Evolutionary conservation across 2,888 invertebrate species (phyloP).

Genomic region (Lasioglossum lativentre): DNA sequence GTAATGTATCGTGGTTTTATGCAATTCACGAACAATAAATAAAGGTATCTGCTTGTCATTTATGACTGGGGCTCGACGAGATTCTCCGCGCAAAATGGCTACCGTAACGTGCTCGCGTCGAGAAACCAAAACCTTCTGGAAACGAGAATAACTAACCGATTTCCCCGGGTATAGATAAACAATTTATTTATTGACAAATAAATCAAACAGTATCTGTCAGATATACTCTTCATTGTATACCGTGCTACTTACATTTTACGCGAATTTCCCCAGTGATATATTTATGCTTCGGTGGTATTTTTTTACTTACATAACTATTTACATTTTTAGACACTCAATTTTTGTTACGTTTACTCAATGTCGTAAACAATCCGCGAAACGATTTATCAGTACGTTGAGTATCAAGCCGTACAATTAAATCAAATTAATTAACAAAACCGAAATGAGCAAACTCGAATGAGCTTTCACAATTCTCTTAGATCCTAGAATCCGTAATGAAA

Average conservation of each 20-base stretch:
- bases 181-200: slow-evolving; percentile 36
- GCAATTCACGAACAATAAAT: slow-evolving; percentile 50
- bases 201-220: slow-evolving; percentile 9
- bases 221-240: slow-evolving; percentile 18
- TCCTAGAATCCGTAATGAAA: no score
- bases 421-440: no score
- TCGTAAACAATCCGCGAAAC: not conserved
- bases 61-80: slow-evolving; percentile 38
- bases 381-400: no score
- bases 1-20: slow-evolving; percentile 38
- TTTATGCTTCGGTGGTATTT: slow-evolving; percentile 3
- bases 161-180: slow-evolving; percentile 26
- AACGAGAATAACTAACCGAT: slow-evolving; percentile 31
- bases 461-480: no score
- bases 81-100: slow-evolving; percentile 25
- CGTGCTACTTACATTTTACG: not conserved
- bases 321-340: not conserved
- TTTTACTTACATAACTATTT: not conserved
- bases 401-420: no score
- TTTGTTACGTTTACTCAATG: not conserved
- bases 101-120: slow-evolving; percentile 18
- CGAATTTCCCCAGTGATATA: slow-evolving; percentile 1
- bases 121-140: slow-evolving; percentile 2
- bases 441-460: no score
- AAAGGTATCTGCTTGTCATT: slow-evolving; percentile 50